Evolutionary conservation across 2,113 vertebrate genomes (phyloP).

Genomic region (Lynx canadensis): DNA sequence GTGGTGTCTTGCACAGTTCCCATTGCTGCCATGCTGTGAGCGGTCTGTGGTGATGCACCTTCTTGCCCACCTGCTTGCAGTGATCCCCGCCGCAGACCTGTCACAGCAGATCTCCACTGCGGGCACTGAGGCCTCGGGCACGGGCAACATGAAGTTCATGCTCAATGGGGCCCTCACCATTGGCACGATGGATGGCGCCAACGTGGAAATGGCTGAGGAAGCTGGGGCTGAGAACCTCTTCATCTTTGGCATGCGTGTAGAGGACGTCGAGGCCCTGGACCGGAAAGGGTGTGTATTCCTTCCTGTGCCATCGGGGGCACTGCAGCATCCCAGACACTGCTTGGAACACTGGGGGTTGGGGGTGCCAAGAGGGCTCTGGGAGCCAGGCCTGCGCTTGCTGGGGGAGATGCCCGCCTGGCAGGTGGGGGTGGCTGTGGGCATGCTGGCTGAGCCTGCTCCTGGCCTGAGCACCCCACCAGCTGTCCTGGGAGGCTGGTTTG

Average conservation of each 20-base stretch:
- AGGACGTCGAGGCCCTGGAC: conserved; percentile 91
- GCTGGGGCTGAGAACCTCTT: conserved; percentile 93
- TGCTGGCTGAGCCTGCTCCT: neutral
- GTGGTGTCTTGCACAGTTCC: neutral
- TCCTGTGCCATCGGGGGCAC: fast-evolving
- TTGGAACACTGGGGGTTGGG: neutral
- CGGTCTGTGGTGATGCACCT: neutral
- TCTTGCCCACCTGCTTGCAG: conserved; percentile 72
- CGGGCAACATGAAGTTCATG: conserved; percentile 97
- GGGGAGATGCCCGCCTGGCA: neutral
- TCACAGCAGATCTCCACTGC: conserved; percentile 96
- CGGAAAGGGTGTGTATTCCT: conserved; percentile 86
- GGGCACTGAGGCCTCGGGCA: conserved; percentile 93
- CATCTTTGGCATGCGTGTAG: conserved; percentile 93
- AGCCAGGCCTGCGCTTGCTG: neutral
- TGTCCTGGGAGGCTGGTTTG: neutral
- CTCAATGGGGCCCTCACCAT: conserved; percentile 94
- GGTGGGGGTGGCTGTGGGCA: neutral
- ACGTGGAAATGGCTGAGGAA: conserved; percentile 95
- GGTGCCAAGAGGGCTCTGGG: neutral
- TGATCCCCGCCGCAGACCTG: conserved; percentile 92
- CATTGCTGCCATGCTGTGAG: neutral
- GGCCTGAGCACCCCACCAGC: neutral
- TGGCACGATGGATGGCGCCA: conserved; percentile 94
- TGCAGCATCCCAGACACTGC: neutral